A percentile compares a stretch with the other conserved stretches of the same genome.
Conservation (phyloP, 2,113 vertebrate species). For the Pontoporia blainvillei region DNA sequence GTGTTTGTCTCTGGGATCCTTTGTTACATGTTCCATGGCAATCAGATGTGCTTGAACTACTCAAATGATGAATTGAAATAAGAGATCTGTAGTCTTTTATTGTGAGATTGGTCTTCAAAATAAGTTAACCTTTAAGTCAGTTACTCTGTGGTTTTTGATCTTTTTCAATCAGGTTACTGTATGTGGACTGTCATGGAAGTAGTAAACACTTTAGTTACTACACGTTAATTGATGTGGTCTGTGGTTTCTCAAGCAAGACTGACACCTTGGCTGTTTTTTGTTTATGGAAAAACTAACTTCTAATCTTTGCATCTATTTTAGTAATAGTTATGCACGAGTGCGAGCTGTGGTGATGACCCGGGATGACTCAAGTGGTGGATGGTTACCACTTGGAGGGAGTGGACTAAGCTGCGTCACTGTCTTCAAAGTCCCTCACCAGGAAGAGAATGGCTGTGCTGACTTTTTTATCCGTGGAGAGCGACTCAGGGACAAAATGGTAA, state of each 20-base stretch:
- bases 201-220: constrained; percentile 1
- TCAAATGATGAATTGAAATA: not conserved
- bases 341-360: constrained; percentile 99
- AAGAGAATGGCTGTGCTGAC: constrained; percentile 91
- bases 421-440: constrained; percentile 93
- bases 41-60: not conserved
- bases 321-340: constrained; percentile 98
- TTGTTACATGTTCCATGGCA: not conserved
- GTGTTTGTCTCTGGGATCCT: not conserved
- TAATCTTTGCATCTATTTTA: constrained; percentile 83
- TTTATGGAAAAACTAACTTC: constrained; percentile 77
- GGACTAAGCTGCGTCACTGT: constrained; percentile 98
- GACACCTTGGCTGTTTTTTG: constrained; percentile 50
- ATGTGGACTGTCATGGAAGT: not conserved
- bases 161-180: constrained; percentile 29
- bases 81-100: not conserved
- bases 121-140: constrained; percentile 34
- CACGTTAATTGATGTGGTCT: not conserved
- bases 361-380: constrained; percentile 99
- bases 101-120: constrained; percentile 13
- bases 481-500: constrained; percentile 99
- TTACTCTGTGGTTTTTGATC: constrained; percentile 11
- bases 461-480: constrained; percentile 98
- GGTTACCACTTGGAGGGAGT: constrained; percentile 95
- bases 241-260: constrained; percentile 37